Evolutionary conservation across 2,888 invertebrate species (phyloP).

Genomic region (Altica lythri): DNA sequence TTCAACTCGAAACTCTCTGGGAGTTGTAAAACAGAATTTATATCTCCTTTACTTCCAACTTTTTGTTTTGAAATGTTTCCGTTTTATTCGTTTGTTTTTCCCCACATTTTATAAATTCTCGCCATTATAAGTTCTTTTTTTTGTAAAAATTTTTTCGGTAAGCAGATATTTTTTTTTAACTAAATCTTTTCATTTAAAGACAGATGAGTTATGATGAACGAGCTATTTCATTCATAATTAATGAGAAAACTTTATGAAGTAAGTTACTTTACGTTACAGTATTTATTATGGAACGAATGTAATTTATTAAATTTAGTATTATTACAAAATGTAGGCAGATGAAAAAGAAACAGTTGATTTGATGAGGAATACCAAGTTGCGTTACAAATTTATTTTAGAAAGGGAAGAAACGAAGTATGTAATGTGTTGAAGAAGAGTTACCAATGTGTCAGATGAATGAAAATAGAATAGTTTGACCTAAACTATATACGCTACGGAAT

Average conservation of each 20-base stretch:
- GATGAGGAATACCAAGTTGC: too few species aligned
- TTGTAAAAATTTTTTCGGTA: neutral
- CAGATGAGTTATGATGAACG: slow-evolving; percentile 13
- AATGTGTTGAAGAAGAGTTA: too few species aligned
- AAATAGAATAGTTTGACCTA: too few species aligned
- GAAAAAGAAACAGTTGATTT: too few species aligned
- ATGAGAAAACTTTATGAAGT: slow-evolving; percentile 8
- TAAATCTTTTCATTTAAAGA: neutral
- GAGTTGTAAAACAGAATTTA: slow-evolving; percentile 37
- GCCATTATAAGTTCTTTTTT: slow-evolving; percentile 23
- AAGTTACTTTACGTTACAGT: too few species aligned
- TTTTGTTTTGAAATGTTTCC: slow-evolving; percentile 32
- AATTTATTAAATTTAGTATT: too few species aligned
- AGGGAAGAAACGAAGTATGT: too few species aligned
- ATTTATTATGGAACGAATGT: too few species aligned
- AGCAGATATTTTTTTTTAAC: neutral
- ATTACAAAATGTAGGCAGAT: too few species aligned
- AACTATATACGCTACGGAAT: too few species aligned
- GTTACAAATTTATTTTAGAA: too few species aligned
- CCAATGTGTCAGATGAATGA: too few species aligned
- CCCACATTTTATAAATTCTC: slow-evolving; percentile 24
- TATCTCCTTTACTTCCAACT: slow-evolving; percentile 22
- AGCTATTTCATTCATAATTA: neutral
- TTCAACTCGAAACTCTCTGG: slow-evolving; percentile 34
- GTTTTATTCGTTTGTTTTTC: slow-evolving; percentile 23